A percentile compares a stretch with the other conserved stretches of the same genome.
phyloP scores from a whole-genome alignment of 2,113 vertebrate genomes.

The Trochalopteron elliotii region DNA sequence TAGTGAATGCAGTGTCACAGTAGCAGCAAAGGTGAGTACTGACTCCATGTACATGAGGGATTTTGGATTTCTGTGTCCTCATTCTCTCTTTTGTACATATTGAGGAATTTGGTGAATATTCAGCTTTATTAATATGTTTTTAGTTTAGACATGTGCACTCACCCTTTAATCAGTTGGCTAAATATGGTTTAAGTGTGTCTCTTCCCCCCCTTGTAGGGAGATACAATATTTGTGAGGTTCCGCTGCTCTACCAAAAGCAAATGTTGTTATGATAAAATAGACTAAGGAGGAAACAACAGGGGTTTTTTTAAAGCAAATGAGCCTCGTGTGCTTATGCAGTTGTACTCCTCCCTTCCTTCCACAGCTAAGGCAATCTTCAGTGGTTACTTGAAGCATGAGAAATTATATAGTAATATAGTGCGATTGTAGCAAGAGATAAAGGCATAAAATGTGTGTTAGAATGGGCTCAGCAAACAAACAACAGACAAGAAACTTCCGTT shows the following conservation, averaged over 20 bases:
- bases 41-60: not conserved
- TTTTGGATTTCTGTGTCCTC: not conserved
- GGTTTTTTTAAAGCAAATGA: not conserved
- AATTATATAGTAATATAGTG: slow-evolving; percentile 23
- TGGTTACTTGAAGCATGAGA: slow-evolving; percentile 30
- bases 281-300: slow-evolving; percentile 54
- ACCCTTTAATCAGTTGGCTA: not conserved
- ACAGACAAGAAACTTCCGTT: slow-evolving; percentile 6
- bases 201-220: not conserved
- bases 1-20: not conserved
- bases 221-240: not conserved
- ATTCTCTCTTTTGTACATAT: not conserved
- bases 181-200: not conserved
- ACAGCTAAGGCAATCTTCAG: slow-evolving; percentile 11
- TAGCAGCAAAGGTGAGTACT: not conserved
- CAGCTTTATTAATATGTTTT: not conserved
- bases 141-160: not conserved
- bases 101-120: not conserved
- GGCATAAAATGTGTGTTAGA: not conserved
- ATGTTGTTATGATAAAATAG: slow-evolving; percentile 57
- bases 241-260: slow-evolving; percentile 17
- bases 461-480: slow-evolving; percentile 34
- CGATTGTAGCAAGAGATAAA: slow-evolving; percentile 17
- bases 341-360: slow-evolving; percentile 42
- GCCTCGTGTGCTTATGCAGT: slow-evolving; percentile 7